phyloP scores from a whole-genome alignment of 2,797 vertebrate genomes.

The Mareca penelope region DNA sequence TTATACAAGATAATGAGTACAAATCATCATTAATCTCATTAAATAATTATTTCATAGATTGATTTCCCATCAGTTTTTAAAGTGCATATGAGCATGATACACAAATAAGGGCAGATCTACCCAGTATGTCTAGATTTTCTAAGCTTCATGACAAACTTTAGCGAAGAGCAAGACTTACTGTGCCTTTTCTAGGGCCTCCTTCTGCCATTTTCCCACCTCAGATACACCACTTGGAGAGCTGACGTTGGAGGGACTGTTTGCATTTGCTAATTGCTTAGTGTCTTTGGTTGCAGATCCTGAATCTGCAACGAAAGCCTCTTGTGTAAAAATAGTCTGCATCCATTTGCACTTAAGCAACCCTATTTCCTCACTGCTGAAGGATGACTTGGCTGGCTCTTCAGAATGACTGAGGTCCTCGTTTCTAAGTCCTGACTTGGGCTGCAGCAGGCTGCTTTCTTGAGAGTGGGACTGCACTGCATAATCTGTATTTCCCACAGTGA shows the following conservation, averaged over 20 bases:
- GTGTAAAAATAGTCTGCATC: constrained; percentile 28
- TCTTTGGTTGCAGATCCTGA: background rate
- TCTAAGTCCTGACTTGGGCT: background rate
- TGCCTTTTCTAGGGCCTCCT: constrained; percentile 62
- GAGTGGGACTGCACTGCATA: background rate
- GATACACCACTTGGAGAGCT: background rate
- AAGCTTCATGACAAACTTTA: background rate
- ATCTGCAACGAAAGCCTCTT: background rate
- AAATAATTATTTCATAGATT: background rate
- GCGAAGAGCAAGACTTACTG: constrained; percentile 74
- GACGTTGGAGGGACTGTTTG: background rate
- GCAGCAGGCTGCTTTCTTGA: background rate
- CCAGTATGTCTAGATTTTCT: background rate
- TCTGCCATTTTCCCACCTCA: background rate
- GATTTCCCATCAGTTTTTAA: background rate
- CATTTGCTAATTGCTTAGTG: background rate
- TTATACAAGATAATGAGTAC: background rate
- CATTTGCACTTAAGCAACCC: constrained; percentile 19
- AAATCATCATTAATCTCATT: background rate
- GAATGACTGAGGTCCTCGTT: background rate
- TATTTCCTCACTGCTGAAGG: background rate
- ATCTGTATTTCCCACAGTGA: background rate
- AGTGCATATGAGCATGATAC: background rate
- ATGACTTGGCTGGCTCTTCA: constrained; percentile 28
- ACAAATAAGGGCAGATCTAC: background rate